These are phyloP conservation scores for Bergia puertoricense DNA, from an alignment of 92 coral and sea anemone genomes.

Conservation along the genomic window DNA sequence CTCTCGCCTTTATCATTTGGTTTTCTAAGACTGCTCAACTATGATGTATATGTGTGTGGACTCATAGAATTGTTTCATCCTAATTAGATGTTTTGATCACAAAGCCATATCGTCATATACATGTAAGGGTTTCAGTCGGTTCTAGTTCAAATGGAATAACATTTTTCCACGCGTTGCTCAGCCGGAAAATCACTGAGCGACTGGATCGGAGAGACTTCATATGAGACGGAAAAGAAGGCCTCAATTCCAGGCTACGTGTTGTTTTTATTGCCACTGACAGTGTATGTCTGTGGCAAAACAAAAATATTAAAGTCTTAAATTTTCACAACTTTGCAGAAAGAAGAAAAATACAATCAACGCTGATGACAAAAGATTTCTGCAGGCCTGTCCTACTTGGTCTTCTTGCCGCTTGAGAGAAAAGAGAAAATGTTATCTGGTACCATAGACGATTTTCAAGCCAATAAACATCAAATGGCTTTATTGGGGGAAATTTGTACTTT, in stretches of 20 bases:
- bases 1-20: background rate
- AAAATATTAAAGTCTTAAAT: too few species aligned
- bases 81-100: background rate
- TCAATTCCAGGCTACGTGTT: background rate
- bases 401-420: background rate
- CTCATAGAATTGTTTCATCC: background rate
- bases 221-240: background rate
- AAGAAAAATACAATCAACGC: background rate
- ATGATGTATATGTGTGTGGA: slow-evolving; percentile 7
- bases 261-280: background rate
- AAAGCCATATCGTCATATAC: too few species aligned
- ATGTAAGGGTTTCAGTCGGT: background rate
- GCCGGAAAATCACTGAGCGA: background rate
- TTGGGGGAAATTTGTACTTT: background rate
- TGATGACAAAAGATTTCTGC: background rate
- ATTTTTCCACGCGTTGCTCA: background rate
- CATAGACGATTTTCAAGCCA: background rate
- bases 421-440: background rate
- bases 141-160: background rate
- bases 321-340: background rate
- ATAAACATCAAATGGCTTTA: too few species aligned
- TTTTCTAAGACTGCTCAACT: background rate
- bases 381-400: background rate
- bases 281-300: too few species aligned
- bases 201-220: background rate